Base-by-base conservation (phyloP, 1,140 invertebrate species). In the Bilobella aurantiaca region DNA sequence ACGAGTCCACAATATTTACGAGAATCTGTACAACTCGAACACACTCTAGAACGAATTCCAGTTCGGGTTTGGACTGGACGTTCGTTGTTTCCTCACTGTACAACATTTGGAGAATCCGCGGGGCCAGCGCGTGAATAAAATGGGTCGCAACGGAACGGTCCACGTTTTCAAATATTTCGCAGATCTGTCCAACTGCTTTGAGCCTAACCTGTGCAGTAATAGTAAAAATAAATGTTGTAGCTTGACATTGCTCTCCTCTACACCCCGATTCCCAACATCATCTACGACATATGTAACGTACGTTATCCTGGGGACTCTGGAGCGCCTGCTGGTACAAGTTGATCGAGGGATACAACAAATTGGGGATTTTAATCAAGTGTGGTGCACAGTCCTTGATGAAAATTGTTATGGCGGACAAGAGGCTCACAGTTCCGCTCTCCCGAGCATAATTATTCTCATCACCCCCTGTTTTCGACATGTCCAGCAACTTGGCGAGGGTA, bases 311-410 rank as follows among this genome's bases (percentile, higher is more conserved):
- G n/a, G 83, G 77, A n/a, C 85, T 88, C 74, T 93, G 87, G 67
- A 96, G 83, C 72, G 90, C 89, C 70, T 91, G 88, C 58, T 89
- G 82, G 75, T 96, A 93, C 69, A 96, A 86, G 80, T 96, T 94
- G 69, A 96, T 90, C 74, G 90, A 93, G 1, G 93, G 93, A 79
- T 91, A 92, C 75, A 92, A 89, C 29, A 98, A 77, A 73, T 90
- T 88, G 1, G 87, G 86, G 5, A 87, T 85, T 34, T 82, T 80
- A 12, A 88, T 84, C 12, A 93, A 86, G 66, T 87, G 82, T 2
- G 86, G 81, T 0, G 89, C 86, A 14, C 89, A 86, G 73, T 90
- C 86, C 5, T 91, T 82, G 57, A 95, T 84, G 74, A 97, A 89
- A 1, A 94, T 89, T 16, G 89, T 86, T 71, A 96, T 89, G 0